phyloP scores from a whole-genome alignment of 2,113 vertebrate species.

The Thinocorus orbignyianus region DNA sequence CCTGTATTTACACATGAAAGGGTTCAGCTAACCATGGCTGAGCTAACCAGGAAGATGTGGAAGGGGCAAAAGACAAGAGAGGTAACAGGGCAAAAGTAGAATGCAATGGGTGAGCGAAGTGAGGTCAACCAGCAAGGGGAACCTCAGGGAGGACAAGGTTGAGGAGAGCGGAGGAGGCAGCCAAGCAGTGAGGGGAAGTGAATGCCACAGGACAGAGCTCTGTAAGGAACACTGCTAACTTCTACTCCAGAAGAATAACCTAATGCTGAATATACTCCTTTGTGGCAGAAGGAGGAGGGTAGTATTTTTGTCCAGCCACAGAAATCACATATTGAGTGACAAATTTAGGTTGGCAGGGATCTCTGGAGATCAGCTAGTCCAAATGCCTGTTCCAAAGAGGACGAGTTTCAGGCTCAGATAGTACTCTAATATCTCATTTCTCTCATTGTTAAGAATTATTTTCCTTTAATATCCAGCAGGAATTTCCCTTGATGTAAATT shows the following conservation, averaged over 20 bases:
- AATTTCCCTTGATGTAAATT: not conserved
- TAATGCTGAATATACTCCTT: not conserved
- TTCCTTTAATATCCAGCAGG: not conserved
- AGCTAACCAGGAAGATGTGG: not conserved
- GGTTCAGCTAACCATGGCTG: not conserved
- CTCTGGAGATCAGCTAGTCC: not conserved
- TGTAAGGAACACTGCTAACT: not conserved
- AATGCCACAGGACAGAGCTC: not conserved
- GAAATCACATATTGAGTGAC: not conserved
- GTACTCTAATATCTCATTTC: not conserved
- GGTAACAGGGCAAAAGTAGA: not conserved
- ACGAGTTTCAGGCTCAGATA: not conserved
- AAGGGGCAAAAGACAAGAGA: not conserved
- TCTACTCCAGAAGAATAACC: not conserved
- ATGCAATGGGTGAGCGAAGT: not conserved
- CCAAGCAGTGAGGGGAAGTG: not conserved
- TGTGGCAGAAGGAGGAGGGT: not conserved
- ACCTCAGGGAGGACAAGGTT: fast-evolving
- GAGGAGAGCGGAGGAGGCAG: not conserved
- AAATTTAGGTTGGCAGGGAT: not conserved
- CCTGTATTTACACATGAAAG: not conserved
- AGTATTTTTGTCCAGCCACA: not conserved
- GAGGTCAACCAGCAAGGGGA: not conserved
- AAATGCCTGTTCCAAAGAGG: not conserved
- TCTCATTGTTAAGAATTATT: not conserved